A percentile compares a stretch with the other conserved stretches of the same genome.
phyloP scores from a whole-genome alignment of 2,797 vertebrate genomes.

The Anguilla marmorata region DNA sequence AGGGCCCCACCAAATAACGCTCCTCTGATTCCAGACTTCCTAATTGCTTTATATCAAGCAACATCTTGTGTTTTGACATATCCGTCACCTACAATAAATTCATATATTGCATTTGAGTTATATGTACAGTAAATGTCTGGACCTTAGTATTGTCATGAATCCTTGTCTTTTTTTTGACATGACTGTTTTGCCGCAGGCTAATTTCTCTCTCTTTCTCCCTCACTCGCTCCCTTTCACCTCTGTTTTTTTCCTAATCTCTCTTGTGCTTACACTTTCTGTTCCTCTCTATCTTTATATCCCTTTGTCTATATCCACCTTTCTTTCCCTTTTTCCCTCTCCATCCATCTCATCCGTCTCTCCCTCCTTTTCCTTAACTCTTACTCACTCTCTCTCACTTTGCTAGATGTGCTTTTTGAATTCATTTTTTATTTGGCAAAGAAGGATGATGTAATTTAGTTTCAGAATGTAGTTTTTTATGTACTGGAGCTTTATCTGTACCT shows the following conservation, averaged over 20 bases:
- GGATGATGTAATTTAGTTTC: too few species aligned
- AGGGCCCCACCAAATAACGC: not conserved
- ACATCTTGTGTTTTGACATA: not conserved
- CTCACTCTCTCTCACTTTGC: constrained; percentile 20
- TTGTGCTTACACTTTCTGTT: not conserved
- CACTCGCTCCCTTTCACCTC: not conserved
- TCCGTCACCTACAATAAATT: too few species aligned
- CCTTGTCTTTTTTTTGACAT: not conserved
- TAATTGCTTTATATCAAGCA: not conserved
- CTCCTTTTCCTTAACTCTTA: constrained; percentile 61
- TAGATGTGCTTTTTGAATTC: too few species aligned
- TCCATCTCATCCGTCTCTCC: constrained; percentile 23
- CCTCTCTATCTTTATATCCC: not conserved
- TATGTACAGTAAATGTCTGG: too few species aligned
- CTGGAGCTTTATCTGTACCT: too few species aligned
- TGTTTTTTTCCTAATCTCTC: not conserved
- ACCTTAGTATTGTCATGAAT: too few species aligned
- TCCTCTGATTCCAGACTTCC: not conserved
- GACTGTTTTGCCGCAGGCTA: not conserved
- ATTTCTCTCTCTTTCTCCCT: not conserved
- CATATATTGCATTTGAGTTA: too few species aligned
- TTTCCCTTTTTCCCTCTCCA: not conserved
- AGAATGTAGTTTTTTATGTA: too few species aligned
- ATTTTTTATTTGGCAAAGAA: too few species aligned
- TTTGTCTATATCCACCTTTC: not conserved